These are phyloP conservation scores for Sesia apiformis DNA, from an alignment of 2,888 invertebrate genomes.

Conservation along the genomic window DNA sequence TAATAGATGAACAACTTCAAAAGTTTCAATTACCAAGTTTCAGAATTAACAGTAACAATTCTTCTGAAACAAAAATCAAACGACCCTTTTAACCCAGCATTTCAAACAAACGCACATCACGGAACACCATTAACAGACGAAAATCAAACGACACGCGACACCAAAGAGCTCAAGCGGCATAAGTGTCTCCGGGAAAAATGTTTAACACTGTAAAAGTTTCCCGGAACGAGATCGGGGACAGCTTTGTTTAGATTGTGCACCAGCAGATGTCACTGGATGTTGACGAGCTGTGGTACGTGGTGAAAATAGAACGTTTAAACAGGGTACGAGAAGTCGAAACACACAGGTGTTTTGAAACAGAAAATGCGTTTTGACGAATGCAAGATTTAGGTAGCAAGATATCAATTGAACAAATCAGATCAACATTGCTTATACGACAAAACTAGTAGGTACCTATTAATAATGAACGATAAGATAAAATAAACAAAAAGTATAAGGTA, in stretches of 20 bases:
- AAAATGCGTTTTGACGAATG: conserved; percentile 2
- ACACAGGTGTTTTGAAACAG: neutral
- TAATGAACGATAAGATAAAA: no score
- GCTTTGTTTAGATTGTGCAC: conserved; percentile 53
- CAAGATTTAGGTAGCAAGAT: no score
- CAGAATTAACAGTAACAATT: no score
- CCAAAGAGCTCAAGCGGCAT: conserved; percentile 23
- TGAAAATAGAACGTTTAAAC: neutral
- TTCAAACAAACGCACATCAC: neutral
- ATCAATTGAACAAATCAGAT: no score
- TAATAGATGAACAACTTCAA: no score
- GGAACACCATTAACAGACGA: conserved; percentile 1
- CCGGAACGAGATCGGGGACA: conserved; percentile 57
- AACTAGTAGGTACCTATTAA: no score
- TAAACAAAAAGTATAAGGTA: no score
- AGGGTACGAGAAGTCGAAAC: neutral
- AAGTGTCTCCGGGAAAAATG: conserved; percentile 57
- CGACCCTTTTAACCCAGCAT: neutral
- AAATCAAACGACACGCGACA: conserved; percentile 11
- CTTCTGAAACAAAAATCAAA: neutral
- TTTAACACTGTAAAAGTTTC: conserved; percentile 62
- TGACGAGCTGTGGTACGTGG: neutral
- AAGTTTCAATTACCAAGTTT: no score
- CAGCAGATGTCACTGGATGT: conserved; percentile 51
- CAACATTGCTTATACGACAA: no score